phyloP scores from a whole-genome alignment of 2,888 invertebrate species.

The Drosophila mercatorum region DNA sequence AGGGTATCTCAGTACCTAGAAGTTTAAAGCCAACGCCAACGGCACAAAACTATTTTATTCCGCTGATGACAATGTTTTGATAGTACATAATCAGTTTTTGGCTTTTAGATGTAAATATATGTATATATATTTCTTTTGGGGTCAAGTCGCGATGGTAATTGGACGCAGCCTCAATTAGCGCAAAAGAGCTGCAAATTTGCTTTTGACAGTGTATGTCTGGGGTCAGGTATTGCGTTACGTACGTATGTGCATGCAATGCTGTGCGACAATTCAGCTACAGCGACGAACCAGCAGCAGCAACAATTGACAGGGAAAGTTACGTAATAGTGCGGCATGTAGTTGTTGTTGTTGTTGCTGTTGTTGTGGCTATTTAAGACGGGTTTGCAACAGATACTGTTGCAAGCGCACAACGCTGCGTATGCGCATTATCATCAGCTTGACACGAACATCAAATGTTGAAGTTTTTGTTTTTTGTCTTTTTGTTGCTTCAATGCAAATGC shows the following conservation, averaged over 20 bases:
- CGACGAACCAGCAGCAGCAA: slow-evolving; percentile 3
- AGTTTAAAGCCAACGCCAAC: slow-evolving; percentile 57
- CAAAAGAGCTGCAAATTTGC: slow-evolving; percentile 4
- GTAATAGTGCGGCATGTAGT: slow-evolving; percentile 44
- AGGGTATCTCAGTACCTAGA: slow-evolving; percentile 27
- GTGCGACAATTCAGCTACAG: slow-evolving; percentile 8
- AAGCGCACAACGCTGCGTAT: slow-evolving; percentile 36
- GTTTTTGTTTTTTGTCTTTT: slow-evolving; percentile 27
- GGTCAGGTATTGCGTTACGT: neutral
- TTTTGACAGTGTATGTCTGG: slow-evolving; percentile 16
- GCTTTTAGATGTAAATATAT: slow-evolving; percentile 7
- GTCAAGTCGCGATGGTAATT: slow-evolving; percentile 37
- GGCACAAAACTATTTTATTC: slow-evolving; percentile 40
- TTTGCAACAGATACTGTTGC: slow-evolving; percentile 36
- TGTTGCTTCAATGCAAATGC: slow-evolving; percentile 37
- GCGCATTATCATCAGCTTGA: slow-evolving; percentile 39
- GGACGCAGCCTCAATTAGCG: slow-evolving; percentile 14
- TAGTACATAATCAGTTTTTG: slow-evolving; percentile 51
- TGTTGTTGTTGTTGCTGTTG: slow-evolving; percentile 5
- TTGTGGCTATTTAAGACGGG: slow-evolving; percentile 46
- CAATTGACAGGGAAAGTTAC: slow-evolving; percentile 66
- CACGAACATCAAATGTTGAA: slow-evolving; percentile 28
- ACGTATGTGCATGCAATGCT: slow-evolving; percentile 19
- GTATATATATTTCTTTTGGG: slow-evolving; percentile 27
- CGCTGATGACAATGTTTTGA: slow-evolving; percentile 66